Conservation (phyloP, 2,888 invertebrate genomes). For the Tridacna gigas region DNA sequence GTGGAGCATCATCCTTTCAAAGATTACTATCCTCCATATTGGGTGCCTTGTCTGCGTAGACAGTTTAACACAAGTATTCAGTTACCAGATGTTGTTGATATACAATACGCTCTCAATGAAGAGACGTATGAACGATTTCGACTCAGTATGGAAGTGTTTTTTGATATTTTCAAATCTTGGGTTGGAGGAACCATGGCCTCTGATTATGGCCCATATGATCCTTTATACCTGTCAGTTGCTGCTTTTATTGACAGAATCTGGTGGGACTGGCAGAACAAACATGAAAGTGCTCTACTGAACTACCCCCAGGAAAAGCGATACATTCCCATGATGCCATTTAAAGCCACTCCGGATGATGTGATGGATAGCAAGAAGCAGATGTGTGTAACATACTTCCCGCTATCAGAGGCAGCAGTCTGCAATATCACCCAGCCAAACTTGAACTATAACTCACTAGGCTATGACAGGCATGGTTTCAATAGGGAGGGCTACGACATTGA, state of each 20-base stretch:
- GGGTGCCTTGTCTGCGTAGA: slow-evolving; percentile 80
- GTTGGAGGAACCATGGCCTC: slow-evolving; percentile 83
- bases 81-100: slow-evolving; percentile 81
- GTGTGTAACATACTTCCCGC: slow-evolving; percentile 80
- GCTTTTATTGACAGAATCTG: slow-evolving; percentile 83
- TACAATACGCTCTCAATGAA: slow-evolving; percentile 78
- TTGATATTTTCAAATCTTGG: slow-evolving; percentile 78
- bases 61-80: slow-evolving; percentile 76
- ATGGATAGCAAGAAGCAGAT: slow-evolving; percentile 77
- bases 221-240: slow-evolving; percentile 79
- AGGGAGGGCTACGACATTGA: slow-evolving; percentile 75
- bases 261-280: slow-evolving; percentile 79
- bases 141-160: slow-evolving; percentile 73
- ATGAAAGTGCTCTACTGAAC: slow-evolving; percentile 71
- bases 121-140: slow-evolving; percentile 77
- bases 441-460: slow-evolving; percentile 72
- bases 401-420: slow-evolving; percentile 75
- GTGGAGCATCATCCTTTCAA: slow-evolving; percentile 82
- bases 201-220: slow-evolving; percentile 80
- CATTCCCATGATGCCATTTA: slow-evolving; percentile 80
- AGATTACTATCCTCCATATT: slow-evolving; percentile 76
- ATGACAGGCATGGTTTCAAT: slow-evolving; percentile 77
- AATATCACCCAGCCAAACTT: slow-evolving; percentile 72
- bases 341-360: slow-evolving; percentile 80
- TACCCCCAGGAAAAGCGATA: slow-evolving; percentile 77